These are phyloP conservation scores for Cataglyphis livida DNA, from an alignment of 2,888 invertebrate genomes.

Conservation along the genomic window DNA sequence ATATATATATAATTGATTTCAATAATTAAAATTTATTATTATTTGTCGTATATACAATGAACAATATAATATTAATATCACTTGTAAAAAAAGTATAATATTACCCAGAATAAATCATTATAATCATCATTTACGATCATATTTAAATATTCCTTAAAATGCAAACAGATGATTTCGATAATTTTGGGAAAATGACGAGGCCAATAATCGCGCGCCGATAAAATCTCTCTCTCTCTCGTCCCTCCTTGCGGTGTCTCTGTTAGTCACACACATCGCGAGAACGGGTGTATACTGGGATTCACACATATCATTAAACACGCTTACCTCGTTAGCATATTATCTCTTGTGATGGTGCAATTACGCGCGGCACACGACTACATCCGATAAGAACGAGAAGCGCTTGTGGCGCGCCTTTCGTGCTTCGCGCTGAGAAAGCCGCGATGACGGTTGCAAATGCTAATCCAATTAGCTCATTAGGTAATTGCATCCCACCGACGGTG, in stretches of 20 bases:
- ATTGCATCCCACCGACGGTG: constrained; percentile 65
- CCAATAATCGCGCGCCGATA: constrained; percentile 36
- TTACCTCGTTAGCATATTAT: constrained; percentile 82
- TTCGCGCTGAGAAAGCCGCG: constrained; percentile 73
- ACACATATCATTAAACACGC: constrained; percentile 80
- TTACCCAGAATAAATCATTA: not conserved
- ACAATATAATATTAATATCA: not conserved
- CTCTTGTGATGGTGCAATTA: constrained; percentile 78
- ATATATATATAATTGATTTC: not conserved
- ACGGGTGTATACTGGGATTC: constrained; percentile 77
- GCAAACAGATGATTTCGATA: not conserved
- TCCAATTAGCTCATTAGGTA: constrained; percentile 75
- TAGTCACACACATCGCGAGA: constrained; percentile 75
- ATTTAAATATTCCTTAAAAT: not conserved
- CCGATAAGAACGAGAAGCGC: constrained; percentile 73
- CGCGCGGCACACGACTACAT: constrained; percentile 79
- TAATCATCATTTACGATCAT: not conserved
- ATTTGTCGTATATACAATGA: not conserved
- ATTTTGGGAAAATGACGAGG: constrained; percentile 31
- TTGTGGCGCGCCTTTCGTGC: constrained; percentile 56
- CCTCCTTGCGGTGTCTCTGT: constrained; percentile 17
- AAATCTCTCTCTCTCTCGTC: constrained; percentile 18
- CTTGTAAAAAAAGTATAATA: constrained; percentile 1
- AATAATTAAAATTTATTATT: not conserved
- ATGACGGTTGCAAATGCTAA: constrained; percentile 70